These are phyloP conservation scores for Trichomycterus rosablanca DNA, from an alignment of 2,113 vertebrate species.

Conservation along the genomic window DNA sequence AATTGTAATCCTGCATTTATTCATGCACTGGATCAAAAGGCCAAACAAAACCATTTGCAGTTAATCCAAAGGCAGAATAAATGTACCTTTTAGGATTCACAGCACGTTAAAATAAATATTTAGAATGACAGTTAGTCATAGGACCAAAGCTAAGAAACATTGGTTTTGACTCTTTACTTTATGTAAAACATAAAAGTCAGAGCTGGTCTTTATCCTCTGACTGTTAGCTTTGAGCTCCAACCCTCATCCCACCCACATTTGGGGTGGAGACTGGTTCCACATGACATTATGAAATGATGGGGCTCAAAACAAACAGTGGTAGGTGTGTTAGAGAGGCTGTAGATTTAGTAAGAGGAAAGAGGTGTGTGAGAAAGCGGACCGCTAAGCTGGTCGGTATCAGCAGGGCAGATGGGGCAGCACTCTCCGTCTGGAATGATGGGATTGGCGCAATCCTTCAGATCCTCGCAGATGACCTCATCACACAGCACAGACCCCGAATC, in stretches of 20 bases:
- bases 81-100: no score
- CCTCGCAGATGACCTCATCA: conserved; percentile 94
- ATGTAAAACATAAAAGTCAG: no score
- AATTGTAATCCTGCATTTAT: conserved; percentile 3
- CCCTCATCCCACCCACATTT: neutral
- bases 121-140: neutral
- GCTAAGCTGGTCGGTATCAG: conserved; percentile 73
- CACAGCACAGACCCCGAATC: conserved; percentile 88
- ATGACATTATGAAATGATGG: conserved; percentile 9
- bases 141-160: neutral
- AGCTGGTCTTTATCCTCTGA: neutral
- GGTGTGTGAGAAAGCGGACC: conserved; percentile 69
- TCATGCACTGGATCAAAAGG: neutral
- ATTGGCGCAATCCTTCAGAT: conserved; percentile 81
- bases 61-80: conserved; percentile 1
- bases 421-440: conserved; percentile 91
- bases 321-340: conserved; percentile 9
- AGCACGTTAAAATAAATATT: neutral
- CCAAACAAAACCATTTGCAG: conserved; percentile 12
- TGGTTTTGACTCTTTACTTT: no score
- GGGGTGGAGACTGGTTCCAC: conserved; percentile 10
- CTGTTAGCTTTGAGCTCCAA: conserved; percentile 36
- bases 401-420: conserved; percentile 90
- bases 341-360: conserved; percentile 30
- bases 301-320: conserved; percentile 34